Percentiles rank a stretch among this genome's conserved stretches.
phyloP scores from a whole-genome alignment of 1,140 invertebrate genomes.

The Plectus sambesii region DNA sequence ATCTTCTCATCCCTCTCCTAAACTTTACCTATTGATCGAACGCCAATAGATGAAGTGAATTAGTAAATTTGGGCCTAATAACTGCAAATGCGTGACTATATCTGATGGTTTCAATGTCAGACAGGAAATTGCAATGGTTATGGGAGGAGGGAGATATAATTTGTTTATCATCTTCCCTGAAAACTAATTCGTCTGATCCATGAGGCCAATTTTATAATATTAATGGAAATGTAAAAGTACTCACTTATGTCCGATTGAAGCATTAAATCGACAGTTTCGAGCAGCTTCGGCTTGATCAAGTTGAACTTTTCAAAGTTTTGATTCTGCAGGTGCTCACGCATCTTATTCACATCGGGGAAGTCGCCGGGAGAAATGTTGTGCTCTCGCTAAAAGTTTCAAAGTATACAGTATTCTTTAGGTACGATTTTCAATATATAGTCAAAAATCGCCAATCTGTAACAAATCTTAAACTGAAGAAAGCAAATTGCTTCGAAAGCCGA shows the following conservation, averaged over 20 bases:
- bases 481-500: background rate
- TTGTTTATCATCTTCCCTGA: too few species aligned
- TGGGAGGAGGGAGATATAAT: too few species aligned
- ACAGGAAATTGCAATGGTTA: too few species aligned
- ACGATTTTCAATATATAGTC: too few species aligned
- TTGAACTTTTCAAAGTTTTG: conserved; percentile 95
- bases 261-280: conserved; percentile 95
- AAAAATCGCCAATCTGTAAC: too few species aligned
- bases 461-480: conserved; percentile 9
- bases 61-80: conserved; percentile 2
- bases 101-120: too few species aligned
- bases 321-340: conserved; percentile 75
- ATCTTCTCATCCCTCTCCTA: background rate
- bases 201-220: too few species aligned
- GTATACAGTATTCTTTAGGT: too few species aligned
- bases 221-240: conserved; percentile 21
- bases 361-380: conserved; percentile 87
- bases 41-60: background rate
- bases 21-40: background rate
- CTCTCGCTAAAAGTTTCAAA: conserved; percentile 52
- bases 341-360: conserved; percentile 86
- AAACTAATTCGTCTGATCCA: too few species aligned
- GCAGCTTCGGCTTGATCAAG: conserved; percentile 69
- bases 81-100: too few species aligned
- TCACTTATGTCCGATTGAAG: conserved; percentile 83